Conservation (phyloP, 2,113 vertebrate species). For the Leptocoma aspasia region DNA sequence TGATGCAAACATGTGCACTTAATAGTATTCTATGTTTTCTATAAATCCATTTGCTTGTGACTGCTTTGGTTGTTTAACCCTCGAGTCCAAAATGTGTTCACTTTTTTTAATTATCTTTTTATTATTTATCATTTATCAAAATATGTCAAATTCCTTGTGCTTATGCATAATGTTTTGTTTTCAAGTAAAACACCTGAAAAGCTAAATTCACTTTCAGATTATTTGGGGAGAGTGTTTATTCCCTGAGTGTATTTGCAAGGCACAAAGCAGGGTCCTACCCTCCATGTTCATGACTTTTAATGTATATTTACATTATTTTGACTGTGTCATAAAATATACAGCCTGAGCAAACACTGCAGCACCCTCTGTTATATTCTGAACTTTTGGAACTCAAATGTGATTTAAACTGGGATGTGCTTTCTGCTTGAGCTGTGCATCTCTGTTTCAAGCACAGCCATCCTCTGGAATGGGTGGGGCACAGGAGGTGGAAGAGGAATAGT, state of each 20-base stretch:
- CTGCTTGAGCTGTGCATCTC: rapidly evolving
- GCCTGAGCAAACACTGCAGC: background rate
- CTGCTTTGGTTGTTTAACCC: background rate
- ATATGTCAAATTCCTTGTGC: background rate
- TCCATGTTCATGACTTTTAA: background rate
- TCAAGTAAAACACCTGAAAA: background rate
- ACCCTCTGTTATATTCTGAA: background rate
- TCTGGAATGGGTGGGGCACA: background rate
- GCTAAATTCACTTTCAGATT: background rate
- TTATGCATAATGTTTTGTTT: background rate
- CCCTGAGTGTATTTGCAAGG: no score
- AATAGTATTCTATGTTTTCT: background rate
- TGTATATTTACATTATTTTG: background rate
- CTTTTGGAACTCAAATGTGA: background rate
- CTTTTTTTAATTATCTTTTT: background rate
- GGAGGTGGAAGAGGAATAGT: background rate
- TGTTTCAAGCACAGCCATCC: background rate
- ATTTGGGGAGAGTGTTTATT: background rate
- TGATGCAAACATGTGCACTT: background rate
- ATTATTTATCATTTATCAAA: background rate
- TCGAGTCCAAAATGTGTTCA: background rate
- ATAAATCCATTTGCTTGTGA: background rate
- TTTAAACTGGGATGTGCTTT: background rate
- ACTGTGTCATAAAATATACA: background rate
- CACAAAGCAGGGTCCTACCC: background rate